These are phyloP conservation scores for Saccopteryx leptura DNA, from an alignment of 2,113 vertebrate species.

Conservation along the genomic window DNA sequence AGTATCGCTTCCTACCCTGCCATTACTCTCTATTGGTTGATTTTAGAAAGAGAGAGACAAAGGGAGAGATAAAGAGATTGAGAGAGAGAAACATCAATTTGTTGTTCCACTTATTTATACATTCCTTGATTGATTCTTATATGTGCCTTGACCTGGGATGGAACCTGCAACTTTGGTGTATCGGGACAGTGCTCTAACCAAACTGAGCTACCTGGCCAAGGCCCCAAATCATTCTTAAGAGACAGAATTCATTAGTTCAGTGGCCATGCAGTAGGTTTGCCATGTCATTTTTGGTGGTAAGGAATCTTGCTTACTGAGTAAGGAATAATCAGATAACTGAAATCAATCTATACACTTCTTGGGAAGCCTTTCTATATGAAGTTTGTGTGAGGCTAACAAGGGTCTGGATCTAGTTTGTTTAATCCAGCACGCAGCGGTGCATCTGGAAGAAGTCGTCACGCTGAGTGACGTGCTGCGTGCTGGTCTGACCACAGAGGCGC, in stretches of 20 bases:
- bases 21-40: no score
- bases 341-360: slow-evolving; percentile 12
- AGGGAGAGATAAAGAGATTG: no score
- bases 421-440: background rate
- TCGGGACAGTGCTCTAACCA: no score
- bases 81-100: no score
- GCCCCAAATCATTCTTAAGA: slow-evolving; percentile 20
- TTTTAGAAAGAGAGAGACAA: no score
- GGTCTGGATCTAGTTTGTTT: slow-evolving; percentile 66
- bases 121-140: no score
- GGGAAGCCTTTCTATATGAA: background rate
- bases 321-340: background rate
- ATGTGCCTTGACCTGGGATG: no score
- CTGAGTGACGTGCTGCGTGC: background rate
- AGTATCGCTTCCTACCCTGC: no score
- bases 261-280: background rate
- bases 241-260: background rate
- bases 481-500: slow-evolving; percentile 47
- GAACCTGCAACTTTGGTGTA: no score
- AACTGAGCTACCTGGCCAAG: no score
- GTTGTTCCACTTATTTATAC: no score
- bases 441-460: slow-evolving; percentile 37
- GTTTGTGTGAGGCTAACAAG: background rate
- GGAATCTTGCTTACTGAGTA: background rate
- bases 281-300: background rate